A percentile compares a stretch with the other conserved stretches of the same genome.
phyloP scores from a whole-genome alignment of 2,888 invertebrate species.

The Nemotelus pantherinus region DNA sequence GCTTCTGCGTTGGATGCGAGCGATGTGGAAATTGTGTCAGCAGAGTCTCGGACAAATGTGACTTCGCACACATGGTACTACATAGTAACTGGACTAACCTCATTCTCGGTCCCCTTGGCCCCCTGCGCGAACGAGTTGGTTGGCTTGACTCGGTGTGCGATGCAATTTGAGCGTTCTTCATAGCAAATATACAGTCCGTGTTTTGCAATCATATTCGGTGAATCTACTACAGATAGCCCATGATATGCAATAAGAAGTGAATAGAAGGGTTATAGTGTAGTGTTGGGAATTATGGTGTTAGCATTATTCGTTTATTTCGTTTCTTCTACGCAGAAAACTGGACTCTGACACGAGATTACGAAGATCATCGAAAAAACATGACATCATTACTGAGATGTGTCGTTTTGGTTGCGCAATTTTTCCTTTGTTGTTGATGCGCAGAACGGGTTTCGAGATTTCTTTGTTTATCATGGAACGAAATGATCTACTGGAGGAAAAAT shows the following conservation, averaged over 20 bases:
- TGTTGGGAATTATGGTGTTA: no score
- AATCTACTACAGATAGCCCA: no score
- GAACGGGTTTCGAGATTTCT: no score
- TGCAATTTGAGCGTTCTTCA: background rate
- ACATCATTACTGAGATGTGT: slow-evolving; percentile 17
- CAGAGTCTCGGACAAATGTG: slow-evolving; percentile 16
- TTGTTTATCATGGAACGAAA: no score
- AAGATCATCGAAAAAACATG: slow-evolving; percentile 17
- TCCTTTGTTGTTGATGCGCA: background rate
- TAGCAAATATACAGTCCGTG: no score
- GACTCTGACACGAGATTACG: background rate
- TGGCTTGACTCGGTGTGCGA: background rate
- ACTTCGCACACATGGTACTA: slow-evolving; percentile 5
- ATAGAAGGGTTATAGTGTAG: no score
- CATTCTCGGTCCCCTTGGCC: background rate
- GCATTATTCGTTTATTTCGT: background rate
- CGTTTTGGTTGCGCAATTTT: slow-evolving; percentile 36
- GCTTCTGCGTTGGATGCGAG: slow-evolving; percentile 1
- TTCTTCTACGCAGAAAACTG: background rate
- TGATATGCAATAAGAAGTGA: no score
- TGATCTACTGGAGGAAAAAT: no score
- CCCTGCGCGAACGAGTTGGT: background rate
- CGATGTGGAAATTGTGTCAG: slow-evolving; percentile 40
- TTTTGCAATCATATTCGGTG: no score
- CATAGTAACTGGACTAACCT: background rate